Percentiles rank a stretch among this genome's conserved stretches.
These are phyloP conservation scores for Pseudopipra pipra DNA, from an alignment of 2,113 vertebrate genomes.

Conservation along the genomic window DNA sequence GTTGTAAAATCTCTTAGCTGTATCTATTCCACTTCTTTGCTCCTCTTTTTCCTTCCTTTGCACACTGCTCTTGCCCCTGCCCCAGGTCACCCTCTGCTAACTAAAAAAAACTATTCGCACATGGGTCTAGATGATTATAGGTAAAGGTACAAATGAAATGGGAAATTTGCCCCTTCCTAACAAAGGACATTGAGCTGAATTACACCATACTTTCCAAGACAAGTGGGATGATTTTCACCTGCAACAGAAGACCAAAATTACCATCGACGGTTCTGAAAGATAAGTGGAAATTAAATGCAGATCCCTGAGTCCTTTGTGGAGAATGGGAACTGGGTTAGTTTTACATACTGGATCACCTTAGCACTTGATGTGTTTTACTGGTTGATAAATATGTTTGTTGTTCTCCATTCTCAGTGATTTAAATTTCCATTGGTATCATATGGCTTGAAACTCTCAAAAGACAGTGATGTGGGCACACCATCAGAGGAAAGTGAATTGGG, in stretches of 20 bases:
- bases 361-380: neutral
- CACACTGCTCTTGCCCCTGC: rapidly evolving
- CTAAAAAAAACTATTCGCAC: neutral
- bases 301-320: neutral
- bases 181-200: neutral
- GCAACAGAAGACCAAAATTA: neutral
- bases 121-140: neutral
- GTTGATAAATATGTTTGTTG: neutral
- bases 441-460: rapidly evolving
- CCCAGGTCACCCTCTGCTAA: neutral
- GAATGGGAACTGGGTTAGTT: neutral
- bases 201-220: neutral
- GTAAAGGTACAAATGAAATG: neutral
- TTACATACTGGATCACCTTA: too few species aligned
- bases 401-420: neutral
- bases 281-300: neutral
- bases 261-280: neutral
- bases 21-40: neutral
- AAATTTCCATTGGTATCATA: neutral
- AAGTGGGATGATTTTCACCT: neutral
- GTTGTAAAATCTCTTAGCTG: neutral
- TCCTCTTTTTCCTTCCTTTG: neutral
- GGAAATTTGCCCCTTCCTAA: neutral
- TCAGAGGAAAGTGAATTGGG: neutral
- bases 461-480: neutral